phyloP scores from a whole-genome alignment of 1,140 invertebrate species.

The Cydia fagiglandana region DNA sequence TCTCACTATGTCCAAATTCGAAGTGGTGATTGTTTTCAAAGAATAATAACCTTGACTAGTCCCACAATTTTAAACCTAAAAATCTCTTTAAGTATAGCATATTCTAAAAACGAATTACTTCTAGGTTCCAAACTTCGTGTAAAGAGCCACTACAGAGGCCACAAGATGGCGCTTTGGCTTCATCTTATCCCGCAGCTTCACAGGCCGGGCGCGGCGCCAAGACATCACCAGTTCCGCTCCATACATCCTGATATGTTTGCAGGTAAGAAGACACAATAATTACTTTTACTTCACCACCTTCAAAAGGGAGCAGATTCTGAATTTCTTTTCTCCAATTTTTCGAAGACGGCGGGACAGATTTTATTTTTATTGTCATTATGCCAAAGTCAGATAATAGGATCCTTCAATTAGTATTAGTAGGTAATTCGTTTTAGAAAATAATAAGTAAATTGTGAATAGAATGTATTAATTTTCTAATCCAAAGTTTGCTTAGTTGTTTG shows the following conservation, averaged over 20 bases:
- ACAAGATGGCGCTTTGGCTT: constrained; percentile 96
- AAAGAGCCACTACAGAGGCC: constrained; percentile 92
- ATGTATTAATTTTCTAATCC: too few species aligned
- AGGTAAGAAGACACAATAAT: constrained; percentile 70
- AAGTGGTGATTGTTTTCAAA: too few species aligned
- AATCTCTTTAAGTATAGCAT: too few species aligned
- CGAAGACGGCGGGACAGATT: neutral
- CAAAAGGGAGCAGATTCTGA: neutral
- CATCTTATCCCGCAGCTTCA: constrained; percentile 93
- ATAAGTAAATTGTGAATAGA: too few species aligned
- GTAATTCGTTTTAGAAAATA: too few species aligned
- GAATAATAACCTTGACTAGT: too few species aligned
- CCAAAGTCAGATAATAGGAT: too few species aligned
- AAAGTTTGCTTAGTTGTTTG: too few species aligned
- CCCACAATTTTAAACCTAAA: too few species aligned
- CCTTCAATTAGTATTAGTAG: too few species aligned
- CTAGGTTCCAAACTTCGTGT: constrained; percentile 85
- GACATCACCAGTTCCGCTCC: constrained; percentile 89
- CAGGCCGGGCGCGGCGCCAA: constrained; percentile 87
- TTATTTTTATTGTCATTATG: too few species aligned
- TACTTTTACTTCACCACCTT: neutral
- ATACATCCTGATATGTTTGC: constrained; percentile 86
- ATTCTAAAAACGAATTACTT: neutral
- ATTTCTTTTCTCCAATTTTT: neutral
- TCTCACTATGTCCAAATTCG: too few species aligned